Conservation (phyloP, 2,888 invertebrate species). For the Beris morrisii region DNA sequence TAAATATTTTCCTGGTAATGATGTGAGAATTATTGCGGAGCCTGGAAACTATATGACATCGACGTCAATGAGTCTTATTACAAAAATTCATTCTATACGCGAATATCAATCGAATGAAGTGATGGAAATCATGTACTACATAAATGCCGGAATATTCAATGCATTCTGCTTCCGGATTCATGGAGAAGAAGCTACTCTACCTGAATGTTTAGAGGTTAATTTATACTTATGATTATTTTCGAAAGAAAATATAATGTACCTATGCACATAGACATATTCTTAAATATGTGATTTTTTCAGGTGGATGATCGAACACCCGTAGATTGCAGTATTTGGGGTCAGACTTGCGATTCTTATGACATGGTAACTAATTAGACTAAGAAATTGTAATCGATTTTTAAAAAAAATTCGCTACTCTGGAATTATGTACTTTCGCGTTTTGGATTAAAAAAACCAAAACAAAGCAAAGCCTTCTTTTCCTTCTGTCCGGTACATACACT, state of each 20-base stretch:
- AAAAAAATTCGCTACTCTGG: too few relatives aligned
- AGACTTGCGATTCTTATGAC: conserved; percentile 94
- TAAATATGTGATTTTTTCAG: background rate
- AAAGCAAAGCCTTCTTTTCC: too few relatives aligned
- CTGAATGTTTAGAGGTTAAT: conserved; percentile 59
- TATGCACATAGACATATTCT: background rate
- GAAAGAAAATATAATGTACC: too few relatives aligned
- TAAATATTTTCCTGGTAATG: conserved; percentile 74
- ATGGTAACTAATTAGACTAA: conserved; percentile 59
- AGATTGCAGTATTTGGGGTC: conserved; percentile 85
- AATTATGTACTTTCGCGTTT: too few relatives aligned
- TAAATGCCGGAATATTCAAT: conserved; percentile 98
- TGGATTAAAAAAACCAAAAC: too few relatives aligned
- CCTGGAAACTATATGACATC: conserved; percentile 96
- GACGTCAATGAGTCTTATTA: conserved; percentile 90
- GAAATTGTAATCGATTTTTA: too few relatives aligned
- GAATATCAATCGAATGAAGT: conserved; percentile 48
- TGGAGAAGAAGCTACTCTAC: conserved; percentile 83
- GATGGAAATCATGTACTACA: conserved; percentile 83
- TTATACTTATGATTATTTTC: too few relatives aligned
- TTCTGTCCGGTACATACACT: too few relatives aligned
- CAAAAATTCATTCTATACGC: conserved; percentile 83
- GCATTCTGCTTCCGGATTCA: conserved; percentile 97
- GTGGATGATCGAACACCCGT: too few relatives aligned
- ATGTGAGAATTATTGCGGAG: conserved; percentile 86